These are phyloP conservation scores for Amphibalanus amphitrite DNA, from an alignment of 1,140 invertebrate species.

Conservation along the genomic window DNA sequence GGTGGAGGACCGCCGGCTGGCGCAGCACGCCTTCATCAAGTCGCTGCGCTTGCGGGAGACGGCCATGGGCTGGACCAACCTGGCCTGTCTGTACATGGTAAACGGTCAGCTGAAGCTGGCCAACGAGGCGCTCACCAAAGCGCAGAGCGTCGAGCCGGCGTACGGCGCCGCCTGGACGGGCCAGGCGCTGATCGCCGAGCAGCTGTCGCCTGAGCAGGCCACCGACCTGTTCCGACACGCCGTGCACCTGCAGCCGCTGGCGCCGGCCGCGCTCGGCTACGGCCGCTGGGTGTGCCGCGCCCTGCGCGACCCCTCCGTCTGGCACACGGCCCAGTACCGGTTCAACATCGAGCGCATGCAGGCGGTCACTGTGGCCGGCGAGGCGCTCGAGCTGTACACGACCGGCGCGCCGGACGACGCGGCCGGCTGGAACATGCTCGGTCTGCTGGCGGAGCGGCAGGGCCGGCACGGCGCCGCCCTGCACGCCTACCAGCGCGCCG, in stretches of 20 bases:
- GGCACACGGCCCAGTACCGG: constrained; percentile 28
- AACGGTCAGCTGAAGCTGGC: constrained; percentile 48
- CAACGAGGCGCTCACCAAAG: constrained; percentile 65
- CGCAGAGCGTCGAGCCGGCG: constrained; percentile 61
- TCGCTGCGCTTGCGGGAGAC: constrained; percentile 51
- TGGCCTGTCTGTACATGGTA: constrained; percentile 67
- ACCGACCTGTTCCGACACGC: constrained; percentile 79
- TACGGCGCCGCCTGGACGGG: constrained; percentile 76
- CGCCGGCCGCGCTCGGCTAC: constrained; percentile 54
- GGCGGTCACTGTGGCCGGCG: constrained; percentile 51
- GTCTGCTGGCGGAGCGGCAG: constrained; percentile 55
- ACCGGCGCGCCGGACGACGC: constrained; percentile 22
- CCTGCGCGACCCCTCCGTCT: background rate
- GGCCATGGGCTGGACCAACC: constrained; percentile 63
- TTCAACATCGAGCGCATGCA: constrained; percentile 62
- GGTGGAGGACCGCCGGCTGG: constrained; percentile 38
- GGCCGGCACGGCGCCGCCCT: constrained; percentile 42
- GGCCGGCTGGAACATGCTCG: constrained; percentile 50
- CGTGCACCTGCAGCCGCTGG: constrained; percentile 52
- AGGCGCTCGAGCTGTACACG: constrained; percentile 51
- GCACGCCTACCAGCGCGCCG: constrained; percentile 42
- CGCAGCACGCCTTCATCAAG: constrained; percentile 72
- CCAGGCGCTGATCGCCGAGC: constrained; percentile 64
- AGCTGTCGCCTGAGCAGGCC: constrained; percentile 48
- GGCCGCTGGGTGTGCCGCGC: constrained; percentile 56